A percentile compares a stretch with the other conserved stretches of the same genome.
Evolutionary conservation across 1,140 invertebrate species (phyloP).

Genomic region (Hypsibius dujardini): DNA sequence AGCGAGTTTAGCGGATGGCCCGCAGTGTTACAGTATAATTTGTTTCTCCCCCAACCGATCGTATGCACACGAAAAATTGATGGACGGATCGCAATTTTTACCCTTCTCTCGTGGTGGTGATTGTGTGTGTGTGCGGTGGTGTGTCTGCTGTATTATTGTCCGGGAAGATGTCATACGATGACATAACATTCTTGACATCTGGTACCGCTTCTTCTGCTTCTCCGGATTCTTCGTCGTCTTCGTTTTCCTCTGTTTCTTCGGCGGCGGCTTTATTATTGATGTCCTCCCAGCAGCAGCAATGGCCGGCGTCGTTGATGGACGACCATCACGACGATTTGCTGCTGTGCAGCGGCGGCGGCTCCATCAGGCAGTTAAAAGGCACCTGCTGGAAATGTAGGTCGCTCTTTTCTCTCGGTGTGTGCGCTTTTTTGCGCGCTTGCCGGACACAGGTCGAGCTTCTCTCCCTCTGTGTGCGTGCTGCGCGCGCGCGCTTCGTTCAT

Average conservation of each 20-base stretch:
- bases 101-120: not conserved
- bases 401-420: not conserved
- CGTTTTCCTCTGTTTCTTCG: too few species aligned
- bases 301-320: too few species aligned
- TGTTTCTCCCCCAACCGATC: not conserved
- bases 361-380: conserved; percentile 1
- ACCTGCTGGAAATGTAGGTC: conserved; percentile 14
- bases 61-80: not conserved
- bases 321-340: too few species aligned
- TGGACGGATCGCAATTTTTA: not conserved
- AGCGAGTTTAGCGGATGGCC: not conserved
- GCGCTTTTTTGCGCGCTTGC: not conserved
- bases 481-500: too few species aligned
- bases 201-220: not conserved
- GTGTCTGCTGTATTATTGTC: not conserved
- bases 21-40: not conserved
- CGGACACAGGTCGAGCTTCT: too few species aligned
- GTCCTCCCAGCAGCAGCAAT: not conserved
- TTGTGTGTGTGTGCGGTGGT: not conserved
- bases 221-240: too few species aligned
- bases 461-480: too few species aligned
- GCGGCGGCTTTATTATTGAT: not conserved
- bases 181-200: not conserved
- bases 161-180: not conserved
- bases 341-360: too few species aligned